These are phyloP conservation scores for Kuschelorhynchus macadamiae DNA, from an alignment of 2,888 invertebrate genomes.

Conservation along the genomic window DNA sequence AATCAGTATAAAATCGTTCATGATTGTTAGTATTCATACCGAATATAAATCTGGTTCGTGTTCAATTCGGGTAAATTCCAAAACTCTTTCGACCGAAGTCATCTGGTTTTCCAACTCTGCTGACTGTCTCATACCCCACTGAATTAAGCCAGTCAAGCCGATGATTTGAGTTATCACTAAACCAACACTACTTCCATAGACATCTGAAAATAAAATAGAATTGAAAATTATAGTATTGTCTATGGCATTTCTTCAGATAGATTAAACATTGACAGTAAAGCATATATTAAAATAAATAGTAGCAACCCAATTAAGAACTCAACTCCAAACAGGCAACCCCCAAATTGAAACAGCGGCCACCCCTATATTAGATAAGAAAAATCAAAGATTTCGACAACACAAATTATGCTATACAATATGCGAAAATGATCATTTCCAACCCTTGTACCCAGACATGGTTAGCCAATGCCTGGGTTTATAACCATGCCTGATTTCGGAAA, in stretches of 20 bases:
- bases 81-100: constrained; percentile 78
- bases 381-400: too few relatives aligned
- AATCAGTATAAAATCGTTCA: too few relatives aligned
- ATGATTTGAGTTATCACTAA: constrained; percentile 72
- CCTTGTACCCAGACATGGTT: too few relatives aligned
- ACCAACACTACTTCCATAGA: constrained; percentile 70
- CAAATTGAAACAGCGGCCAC: too few relatives aligned
- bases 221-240: neutral
- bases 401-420: too few relatives aligned
- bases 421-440: too few relatives aligned
- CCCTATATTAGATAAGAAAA: too few relatives aligned
- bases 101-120: constrained; percentile 77
- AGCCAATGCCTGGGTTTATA: too few relatives aligned
- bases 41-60: constrained; percentile 66
- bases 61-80: constrained; percentile 74
- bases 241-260: neutral
- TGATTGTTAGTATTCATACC: too few relatives aligned
- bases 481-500: too few relatives aligned
- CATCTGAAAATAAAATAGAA: constrained; percentile 47
- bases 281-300: neutral
- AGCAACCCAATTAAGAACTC: too few relatives aligned
- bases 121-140: constrained; percentile 80
- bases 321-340: too few relatives aligned
- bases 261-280: neutral
- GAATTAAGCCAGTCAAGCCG: constrained; percentile 70